Evolutionary conservation across 2,797 vertebrate genomes (phyloP).

Genomic region (Pseudocheirus occidentalis): DNA sequence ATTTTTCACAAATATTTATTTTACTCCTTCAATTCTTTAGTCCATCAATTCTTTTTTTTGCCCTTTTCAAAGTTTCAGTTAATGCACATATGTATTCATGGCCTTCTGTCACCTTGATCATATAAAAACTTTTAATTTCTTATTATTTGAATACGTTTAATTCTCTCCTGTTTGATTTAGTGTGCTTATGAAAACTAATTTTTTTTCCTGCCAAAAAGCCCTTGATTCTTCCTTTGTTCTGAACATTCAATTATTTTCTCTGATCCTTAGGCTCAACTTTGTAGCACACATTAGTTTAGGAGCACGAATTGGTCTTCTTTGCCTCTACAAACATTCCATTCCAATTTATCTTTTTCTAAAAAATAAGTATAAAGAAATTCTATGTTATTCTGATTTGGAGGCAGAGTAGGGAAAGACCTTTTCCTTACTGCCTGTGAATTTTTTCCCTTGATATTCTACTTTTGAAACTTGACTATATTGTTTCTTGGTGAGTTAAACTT

Average conservation of each 20-base stretch:
- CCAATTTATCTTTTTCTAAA: background rate
- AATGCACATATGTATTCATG: background rate
- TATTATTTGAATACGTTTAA: background rate
- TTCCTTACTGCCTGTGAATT: background rate
- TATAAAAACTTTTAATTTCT: background rate
- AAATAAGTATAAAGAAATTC: background rate
- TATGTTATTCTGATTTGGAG: background rate
- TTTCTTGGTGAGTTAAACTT: background rate
- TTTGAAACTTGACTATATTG: background rate
- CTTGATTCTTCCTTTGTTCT: background rate
- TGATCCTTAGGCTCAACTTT: background rate
- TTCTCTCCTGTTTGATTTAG: background rate
- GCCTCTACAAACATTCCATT: background rate
- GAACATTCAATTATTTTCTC: background rate
- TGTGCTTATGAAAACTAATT: background rate
- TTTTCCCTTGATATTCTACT: background rate
- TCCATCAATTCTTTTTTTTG: background rate
- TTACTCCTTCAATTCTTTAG: background rate
- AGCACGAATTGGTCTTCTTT: background rate
- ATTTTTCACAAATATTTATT: background rate
- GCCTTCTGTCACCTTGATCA: background rate
- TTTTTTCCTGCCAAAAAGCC: background rate
- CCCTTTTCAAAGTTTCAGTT: background rate
- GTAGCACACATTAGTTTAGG: background rate
- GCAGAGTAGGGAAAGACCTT: background rate